Percentiles rank a stretch among this genome's conserved stretches.
Evolutionary conservation across 2,888 invertebrate genomes (phyloP).

Genomic region (Hyppa rectilinea): DNA sequence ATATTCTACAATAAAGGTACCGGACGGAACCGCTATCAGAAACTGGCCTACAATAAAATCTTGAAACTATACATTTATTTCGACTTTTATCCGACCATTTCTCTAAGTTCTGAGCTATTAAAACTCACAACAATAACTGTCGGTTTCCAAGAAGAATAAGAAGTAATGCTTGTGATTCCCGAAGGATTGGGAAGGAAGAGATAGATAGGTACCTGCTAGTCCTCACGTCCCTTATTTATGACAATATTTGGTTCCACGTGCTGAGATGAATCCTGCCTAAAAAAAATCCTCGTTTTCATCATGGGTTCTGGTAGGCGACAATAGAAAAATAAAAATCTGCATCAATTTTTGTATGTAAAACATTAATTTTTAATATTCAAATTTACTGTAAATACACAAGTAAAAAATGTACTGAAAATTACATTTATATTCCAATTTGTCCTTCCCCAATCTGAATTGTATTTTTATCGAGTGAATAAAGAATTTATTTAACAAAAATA

Average conservation of each 20-base stretch:
- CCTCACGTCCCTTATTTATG: neutral
- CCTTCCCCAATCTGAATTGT: constrained; percentile 28
- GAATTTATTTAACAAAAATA: constrained; percentile 55
- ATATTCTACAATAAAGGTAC: neutral
- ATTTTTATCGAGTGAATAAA: constrained; percentile 47
- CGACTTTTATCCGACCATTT: constrained; percentile 45
- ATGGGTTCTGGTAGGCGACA: neutral
- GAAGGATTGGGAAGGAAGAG: constrained; percentile 5
- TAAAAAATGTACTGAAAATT: constrained; percentile 13
- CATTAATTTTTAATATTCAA: too few species aligned
- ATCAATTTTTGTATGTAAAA: neutral
- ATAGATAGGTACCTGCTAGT: neutral
- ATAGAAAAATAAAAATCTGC: neutral
- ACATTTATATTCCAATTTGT: constrained; percentile 20
- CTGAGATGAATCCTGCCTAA: neutral
- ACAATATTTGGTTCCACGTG: too few species aligned
- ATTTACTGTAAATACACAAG: neutral
- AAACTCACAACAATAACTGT: constrained; percentile 43
- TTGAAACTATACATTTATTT: constrained; percentile 8
- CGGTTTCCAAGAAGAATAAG: constrained; percentile 14
- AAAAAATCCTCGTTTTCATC: neutral
- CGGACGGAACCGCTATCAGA: neutral
- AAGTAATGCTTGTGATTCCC: constrained; percentile 36
- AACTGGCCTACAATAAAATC: neutral
- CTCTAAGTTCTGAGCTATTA: constrained; percentile 28